Conservation (phyloP, 2,888 invertebrate species). For the Loripinus fragilis region DNA sequence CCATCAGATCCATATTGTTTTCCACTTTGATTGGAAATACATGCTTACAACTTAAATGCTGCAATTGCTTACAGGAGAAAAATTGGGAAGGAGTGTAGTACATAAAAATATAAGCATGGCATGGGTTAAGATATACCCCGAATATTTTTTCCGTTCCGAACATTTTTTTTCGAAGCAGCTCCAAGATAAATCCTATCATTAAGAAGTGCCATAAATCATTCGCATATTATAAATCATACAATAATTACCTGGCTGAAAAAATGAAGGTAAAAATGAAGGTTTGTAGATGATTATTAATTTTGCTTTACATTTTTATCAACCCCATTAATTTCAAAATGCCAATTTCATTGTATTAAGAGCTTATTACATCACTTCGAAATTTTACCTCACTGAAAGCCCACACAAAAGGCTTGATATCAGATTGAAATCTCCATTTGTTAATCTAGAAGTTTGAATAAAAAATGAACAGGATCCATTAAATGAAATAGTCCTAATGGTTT, state of each 20-base stretch:
- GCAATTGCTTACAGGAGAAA: too few species aligned
- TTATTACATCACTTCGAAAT: neutral
- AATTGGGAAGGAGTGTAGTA: too few species aligned
- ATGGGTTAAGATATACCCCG: too few species aligned
- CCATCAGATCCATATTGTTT: too few species aligned
- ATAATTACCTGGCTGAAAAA: neutral
- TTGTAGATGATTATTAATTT: slow-evolving; percentile 4
- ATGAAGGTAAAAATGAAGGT: slow-evolving; percentile 8
- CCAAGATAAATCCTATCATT: slow-evolving; percentile 13
- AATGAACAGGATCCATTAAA: neutral
- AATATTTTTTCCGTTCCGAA: too few species aligned
- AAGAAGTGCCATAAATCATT: neutral
- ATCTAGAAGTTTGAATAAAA: neutral
- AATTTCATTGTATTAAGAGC: neutral
- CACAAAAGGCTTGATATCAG: neutral
- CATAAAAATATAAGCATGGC: too few species aligned
- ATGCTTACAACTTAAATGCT: too few species aligned
- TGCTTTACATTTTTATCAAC: slow-evolving; percentile 12
- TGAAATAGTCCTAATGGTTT: neutral
- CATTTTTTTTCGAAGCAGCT: too few species aligned
- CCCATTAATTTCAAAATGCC: slow-evolving; percentile 8
- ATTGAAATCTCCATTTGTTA: neutral
- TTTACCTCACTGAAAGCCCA: neutral
- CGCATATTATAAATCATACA: neutral
- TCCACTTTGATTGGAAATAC: too few species aligned